phyloP scores from a whole-genome alignment of 2,797 vertebrate genomes.

The Lacerta bilineata region DNA sequence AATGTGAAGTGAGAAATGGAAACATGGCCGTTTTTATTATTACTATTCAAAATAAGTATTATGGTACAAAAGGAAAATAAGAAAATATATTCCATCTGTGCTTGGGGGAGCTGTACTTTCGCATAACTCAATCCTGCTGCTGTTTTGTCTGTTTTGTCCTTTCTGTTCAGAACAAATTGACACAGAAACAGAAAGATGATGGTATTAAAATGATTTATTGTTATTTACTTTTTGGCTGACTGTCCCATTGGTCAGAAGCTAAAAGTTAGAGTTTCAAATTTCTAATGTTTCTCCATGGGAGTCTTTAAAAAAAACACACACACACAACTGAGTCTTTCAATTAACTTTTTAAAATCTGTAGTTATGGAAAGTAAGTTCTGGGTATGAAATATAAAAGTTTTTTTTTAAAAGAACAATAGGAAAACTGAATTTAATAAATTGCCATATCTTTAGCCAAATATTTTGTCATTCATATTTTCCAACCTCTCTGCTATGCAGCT shows the following conservation, averaged over 20 bases:
- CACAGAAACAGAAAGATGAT: slow-evolving; percentile 75
- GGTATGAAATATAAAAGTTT: slow-evolving; percentile 28
- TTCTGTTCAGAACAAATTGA: slow-evolving; percentile 77
- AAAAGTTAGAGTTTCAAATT: slow-evolving; percentile 52
- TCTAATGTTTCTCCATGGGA: slow-evolving; percentile 43
- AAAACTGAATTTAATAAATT: background rate
- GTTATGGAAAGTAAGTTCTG: slow-evolving; percentile 12
- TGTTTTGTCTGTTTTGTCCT: slow-evolving; percentile 73
- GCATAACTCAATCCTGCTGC: slow-evolving; percentile 78
- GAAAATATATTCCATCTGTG: slow-evolving; percentile 79
- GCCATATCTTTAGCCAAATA: background rate
- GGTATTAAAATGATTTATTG: slow-evolving; percentile 66
- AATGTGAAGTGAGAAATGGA: slow-evolving; percentile 53
- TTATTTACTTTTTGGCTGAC: slow-evolving; percentile 65
- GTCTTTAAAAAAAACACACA: background rate
- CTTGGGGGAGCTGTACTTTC: slow-evolving; percentile 72
- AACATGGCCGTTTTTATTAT: slow-evolving; percentile 51
- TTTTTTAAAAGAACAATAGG: background rate
- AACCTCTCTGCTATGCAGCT: background rate
- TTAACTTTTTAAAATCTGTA: slow-evolving; percentile 36
- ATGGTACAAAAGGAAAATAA: slow-evolving; percentile 68
- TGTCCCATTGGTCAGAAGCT: slow-evolving; percentile 41
- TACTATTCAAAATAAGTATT: slow-evolving; percentile 61
- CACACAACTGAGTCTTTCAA: slow-evolving; percentile 48
- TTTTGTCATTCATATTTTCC: slow-evolving; percentile 37